phyloP scores from a whole-genome alignment of 2,888 invertebrate species.

The Nomada ferruginata region DNA sequence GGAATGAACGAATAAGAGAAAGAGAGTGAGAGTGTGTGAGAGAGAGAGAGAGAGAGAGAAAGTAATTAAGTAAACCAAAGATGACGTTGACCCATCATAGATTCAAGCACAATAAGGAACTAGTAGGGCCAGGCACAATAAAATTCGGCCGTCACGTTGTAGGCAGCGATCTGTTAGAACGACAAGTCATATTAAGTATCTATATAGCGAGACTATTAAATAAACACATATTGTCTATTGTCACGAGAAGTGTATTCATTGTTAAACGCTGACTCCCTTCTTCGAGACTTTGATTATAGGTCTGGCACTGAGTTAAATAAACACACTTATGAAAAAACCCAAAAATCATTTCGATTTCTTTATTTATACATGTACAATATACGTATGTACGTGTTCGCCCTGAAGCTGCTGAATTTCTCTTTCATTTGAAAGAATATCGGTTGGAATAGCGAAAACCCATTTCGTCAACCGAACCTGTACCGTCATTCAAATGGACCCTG shows the following conservation, averaged over 20 bases:
- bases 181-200: slow-evolving; percentile 81
- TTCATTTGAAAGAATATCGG: not conserved
- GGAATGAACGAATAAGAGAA: slow-evolving; percentile 15
- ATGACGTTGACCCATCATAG: slow-evolving; percentile 75
- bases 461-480: not conserved
- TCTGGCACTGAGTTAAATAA: slow-evolving; percentile 55
- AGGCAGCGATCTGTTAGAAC: slow-evolving; percentile 83
- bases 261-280: slow-evolving; percentile 63
- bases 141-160: slow-evolving; percentile 83
- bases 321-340: slow-evolving; percentile 32
- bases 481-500: not conserved
- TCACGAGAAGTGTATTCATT: slow-evolving; percentile 74
- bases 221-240: slow-evolving; percentile 84
- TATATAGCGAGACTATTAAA: slow-evolving; percentile 83
- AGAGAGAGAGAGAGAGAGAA: not conserved
- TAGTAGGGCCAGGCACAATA: slow-evolving; percentile 84
- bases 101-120: slow-evolving; percentile 83
- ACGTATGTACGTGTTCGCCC: not conserved
- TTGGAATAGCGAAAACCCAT: not conserved
- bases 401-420: not conserved
- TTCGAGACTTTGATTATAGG: slow-evolving; percentile 51
- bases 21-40: slow-evolving; percentile 1
- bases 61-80: slow-evolving; percentile 60
- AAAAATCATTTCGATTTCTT: not conserved
- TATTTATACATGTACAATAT: not conserved